Percentiles rank a stretch among this genome's conserved stretches.
These are phyloP conservation scores for Nomada fabriciana DNA, from an alignment of 2,888 invertebrate genomes.

Conservation along the genomic window DNA sequence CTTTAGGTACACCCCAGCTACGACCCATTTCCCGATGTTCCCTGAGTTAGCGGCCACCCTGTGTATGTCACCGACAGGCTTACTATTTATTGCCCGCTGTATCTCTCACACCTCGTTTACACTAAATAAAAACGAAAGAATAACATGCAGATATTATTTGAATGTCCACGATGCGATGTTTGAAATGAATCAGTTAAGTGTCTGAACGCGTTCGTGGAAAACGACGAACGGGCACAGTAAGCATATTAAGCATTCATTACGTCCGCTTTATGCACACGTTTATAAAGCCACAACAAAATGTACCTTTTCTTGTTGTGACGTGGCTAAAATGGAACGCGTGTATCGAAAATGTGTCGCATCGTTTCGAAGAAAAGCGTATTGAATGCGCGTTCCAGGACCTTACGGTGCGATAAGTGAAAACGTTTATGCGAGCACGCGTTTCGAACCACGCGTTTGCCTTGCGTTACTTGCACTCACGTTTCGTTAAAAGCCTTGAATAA, in stretches of 20 bases:
- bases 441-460: neutral
- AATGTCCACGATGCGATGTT: neutral
- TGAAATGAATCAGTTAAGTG: constrained; percentile 15
- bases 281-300: constrained; percentile 1
- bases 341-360: constrained; percentile 29
- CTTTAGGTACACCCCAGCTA: too few relatives aligned
- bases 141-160: neutral
- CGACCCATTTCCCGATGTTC: too few relatives aligned
- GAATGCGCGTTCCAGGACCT: constrained; percentile 14
- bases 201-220: constrained; percentile 5
- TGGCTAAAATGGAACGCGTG: constrained; percentile 24
- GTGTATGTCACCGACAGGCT: too few relatives aligned
- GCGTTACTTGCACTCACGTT: constrained; percentile 7
- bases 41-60: too few relatives aligned
- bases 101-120: neutral
- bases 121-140: too few relatives aligned
- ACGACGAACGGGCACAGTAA: neutral
- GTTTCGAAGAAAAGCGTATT: constrained; percentile 12
- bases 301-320: neutral
- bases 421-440: constrained; percentile 13
- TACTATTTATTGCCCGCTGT: neutral
- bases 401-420: constrained; percentile 19
- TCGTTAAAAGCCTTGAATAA: neutral
- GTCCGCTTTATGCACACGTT: constrained; percentile 5
- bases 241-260: constrained; percentile 24